These are phyloP conservation scores for Uria lomvia DNA, from an alignment of 2,113 vertebrate genomes.

Conservation along the genomic window DNA sequence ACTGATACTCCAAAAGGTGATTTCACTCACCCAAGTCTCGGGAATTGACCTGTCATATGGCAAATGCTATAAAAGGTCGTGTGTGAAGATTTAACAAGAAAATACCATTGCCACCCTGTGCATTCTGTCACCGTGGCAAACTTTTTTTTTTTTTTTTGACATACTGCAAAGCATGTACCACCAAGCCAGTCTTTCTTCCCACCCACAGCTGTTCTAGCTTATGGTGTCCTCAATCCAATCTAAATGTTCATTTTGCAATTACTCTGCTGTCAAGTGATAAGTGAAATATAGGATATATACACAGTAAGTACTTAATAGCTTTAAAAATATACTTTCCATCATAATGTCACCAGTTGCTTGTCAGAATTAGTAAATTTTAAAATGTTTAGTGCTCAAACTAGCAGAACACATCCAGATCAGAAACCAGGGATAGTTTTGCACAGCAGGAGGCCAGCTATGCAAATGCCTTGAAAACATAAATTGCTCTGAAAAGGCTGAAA, in stretches of 20 bases:
- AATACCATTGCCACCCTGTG: neutral
- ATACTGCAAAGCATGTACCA: neutral
- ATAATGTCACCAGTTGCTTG: constrained; percentile 30
- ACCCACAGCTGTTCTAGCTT: constrained; percentile 4
- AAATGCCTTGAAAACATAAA: constrained; percentile 32
- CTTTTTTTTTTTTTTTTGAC: constrained; percentile 16
- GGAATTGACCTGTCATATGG: neutral
- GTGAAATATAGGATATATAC: constrained; percentile 26
- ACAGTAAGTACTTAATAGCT: constrained; percentile 53
- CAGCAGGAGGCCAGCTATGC: neutral
- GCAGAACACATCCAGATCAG: neutral
- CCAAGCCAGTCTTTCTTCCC: neutral
- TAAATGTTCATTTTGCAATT: constrained; percentile 51
- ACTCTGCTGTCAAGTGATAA: constrained; percentile 51
- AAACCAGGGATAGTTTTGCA: neutral
- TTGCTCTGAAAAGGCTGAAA: constrained; percentile 2
- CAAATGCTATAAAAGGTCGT: neutral
- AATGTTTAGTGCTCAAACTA: constrained; percentile 18
- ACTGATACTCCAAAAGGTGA: neutral
- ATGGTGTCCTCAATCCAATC: constrained; percentile 29
- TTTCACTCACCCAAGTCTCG: neutral
- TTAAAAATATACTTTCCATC: constrained; percentile 46
- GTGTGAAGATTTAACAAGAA: neutral
- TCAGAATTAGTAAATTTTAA: constrained; percentile 38
- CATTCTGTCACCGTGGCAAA: neutral